Evolutionary conservation across 2,113 vertebrate species (phyloP).

Genomic region (Melanerpes aurifrons): DNA sequence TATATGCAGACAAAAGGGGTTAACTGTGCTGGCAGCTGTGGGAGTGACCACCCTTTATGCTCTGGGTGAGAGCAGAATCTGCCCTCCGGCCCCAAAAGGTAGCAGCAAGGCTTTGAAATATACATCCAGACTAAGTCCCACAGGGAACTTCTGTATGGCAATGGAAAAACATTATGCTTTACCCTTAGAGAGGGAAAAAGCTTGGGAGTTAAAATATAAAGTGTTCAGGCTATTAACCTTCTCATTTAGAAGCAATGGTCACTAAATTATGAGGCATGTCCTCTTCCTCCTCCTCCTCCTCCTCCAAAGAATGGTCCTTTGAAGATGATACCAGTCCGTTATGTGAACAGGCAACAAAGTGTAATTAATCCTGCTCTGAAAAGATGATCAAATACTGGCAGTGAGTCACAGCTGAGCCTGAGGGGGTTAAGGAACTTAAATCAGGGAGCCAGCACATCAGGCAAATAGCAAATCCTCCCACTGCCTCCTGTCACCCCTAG

Average conservation of each 20-base stretch:
- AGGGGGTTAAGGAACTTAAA: background rate
- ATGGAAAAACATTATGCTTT: background rate
- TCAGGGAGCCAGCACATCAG: background rate
- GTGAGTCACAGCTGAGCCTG: conserved; percentile 30
- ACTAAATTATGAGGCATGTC: conserved; percentile 51
- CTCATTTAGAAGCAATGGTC: conserved; percentile 47
- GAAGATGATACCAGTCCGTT: conserved; percentile 35
- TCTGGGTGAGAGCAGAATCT: background rate
- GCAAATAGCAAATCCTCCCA: background rate
- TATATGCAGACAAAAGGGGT: background rate
- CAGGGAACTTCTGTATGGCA: background rate
- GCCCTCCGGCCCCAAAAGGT: background rate
- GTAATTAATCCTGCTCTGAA: conserved; percentile 62
- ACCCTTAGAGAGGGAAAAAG: background rate
- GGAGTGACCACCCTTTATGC: background rate
- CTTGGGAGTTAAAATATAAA: conserved; percentile 26
- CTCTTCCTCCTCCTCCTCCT: conserved; percentile 30
- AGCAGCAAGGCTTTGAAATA: conserved; percentile 18
- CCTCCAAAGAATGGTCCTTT: conserved; percentile 36
- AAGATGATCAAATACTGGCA: conserved; percentile 29
- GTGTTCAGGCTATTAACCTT: conserved; percentile 57
- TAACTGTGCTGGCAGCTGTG: background rate
- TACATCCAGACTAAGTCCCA: background rate
- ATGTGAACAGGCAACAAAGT: conserved; percentile 4
- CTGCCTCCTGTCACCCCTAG: background rate